Base-by-base conservation (phyloP, 2,797 vertebrate species). In the Protonibea diacanthus region DNA sequence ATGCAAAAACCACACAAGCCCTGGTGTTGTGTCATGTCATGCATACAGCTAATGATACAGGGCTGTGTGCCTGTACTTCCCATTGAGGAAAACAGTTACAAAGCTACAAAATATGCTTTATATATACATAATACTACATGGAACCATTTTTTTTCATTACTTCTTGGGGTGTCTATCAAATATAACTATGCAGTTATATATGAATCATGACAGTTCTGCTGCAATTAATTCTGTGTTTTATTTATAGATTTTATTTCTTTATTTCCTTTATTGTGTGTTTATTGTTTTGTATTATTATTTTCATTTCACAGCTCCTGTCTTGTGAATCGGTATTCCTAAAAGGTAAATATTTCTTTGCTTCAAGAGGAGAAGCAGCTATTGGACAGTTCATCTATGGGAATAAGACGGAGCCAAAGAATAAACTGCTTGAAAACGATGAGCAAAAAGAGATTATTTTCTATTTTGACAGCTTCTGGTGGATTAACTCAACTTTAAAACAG, bases 391-490 rank as follows among this genome's bases (percentile, higher is more conserved):
- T 86, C 53, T 71, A 2, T 70, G 65, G 58, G 71, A 76, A 62
- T 42, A 76, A 27, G 13, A 60, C 53, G 0, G 12, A 85, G 58
- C 63, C 1, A 1, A 53, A 81, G 58, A 84, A 82, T 76, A 59
- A 76, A 85, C 23, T 18, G 45, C 57, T 71, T 61, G 47, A 81
- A 67, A 67, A 69, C 1, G 20, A 73, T n/a, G 47, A 77, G 59
- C 56, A 69, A 78, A 47, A 76, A 68, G 56, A 80, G 61, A 84
- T 82, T 73, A 74, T 57, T 79, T 81, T 83, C 57, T 45, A 71
- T 81, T 85, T 77, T 71, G 80, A 84, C 83, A 80, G 51, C n/a
- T 76, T 83, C 79, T 74, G 45, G 47, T 67, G 74, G 78, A 81
- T 83, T 80, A 84, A 58, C 63, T 71, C 0, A 6, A 82, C 74